Evolutionary conservation across 2,797 vertebrate species (phyloP).

Genomic region (Monodelphis domestica): DNA sequence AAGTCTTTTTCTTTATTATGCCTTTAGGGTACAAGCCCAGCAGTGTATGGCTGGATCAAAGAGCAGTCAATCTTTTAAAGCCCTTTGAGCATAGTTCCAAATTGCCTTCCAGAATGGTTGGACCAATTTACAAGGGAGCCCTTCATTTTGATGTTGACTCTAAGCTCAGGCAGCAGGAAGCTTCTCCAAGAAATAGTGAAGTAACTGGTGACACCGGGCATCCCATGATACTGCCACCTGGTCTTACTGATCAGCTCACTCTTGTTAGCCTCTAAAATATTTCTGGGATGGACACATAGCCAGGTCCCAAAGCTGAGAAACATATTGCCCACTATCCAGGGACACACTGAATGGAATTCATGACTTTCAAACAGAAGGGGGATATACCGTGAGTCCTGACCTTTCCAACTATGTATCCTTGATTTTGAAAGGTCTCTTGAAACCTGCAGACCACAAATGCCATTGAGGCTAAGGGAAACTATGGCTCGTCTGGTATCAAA

Average conservation of each 20-base stretch:
- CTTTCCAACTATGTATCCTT: constrained; percentile 86
- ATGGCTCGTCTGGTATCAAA: constrained; percentile 83
- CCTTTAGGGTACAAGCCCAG: no score
- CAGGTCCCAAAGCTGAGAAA: constrained; percentile 88
- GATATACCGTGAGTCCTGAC: constrained; percentile 89
- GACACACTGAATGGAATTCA: constrained; percentile 90
- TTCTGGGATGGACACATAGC: constrained; percentile 94
- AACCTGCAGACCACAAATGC: constrained; percentile 90
- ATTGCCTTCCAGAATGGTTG: no score
- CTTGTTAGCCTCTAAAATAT: constrained; percentile 87
- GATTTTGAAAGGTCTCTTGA: constrained; percentile 82
- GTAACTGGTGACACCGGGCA: constrained; percentile 81
- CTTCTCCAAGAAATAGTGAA: constrained; percentile 89
- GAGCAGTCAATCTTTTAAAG: no score
- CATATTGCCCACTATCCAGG: constrained; percentile 82
- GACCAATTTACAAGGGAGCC: no score
- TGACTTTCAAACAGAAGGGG: constrained; percentile 92
- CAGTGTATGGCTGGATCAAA: no score
- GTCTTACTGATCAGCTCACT: constrained; percentile 88
- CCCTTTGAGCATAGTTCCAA: no score
- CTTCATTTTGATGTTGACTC: no score
- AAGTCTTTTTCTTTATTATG: no score
- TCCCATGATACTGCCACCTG: constrained; percentile 96
- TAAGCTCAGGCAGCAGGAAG: constrained; percentile 76
- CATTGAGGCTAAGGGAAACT: constrained; percentile 48